A percentile compares a stretch with the other conserved stretches of the same genome.
These are phyloP conservation scores for Nomada ruficornis DNA, from an alignment of 2,888 invertebrate species.

Conservation along the genomic window DNA sequence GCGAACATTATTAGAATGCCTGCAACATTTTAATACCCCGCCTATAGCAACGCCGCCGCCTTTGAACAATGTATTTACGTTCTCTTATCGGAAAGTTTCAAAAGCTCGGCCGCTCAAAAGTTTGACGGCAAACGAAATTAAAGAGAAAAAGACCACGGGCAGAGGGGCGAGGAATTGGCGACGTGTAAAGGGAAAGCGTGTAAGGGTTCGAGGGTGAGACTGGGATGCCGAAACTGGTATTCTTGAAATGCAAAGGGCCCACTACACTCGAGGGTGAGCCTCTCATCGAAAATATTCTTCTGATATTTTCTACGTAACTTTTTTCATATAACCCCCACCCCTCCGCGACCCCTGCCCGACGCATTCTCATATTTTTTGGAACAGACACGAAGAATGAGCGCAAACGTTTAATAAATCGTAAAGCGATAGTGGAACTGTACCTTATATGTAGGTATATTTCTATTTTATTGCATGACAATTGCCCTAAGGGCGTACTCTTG, in stretches of 20 bases:
- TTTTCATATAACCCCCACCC: conserved; percentile 26
- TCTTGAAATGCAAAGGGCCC: conserved; percentile 70
- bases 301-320: conserved; percentile 55
- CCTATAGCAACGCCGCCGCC: conserved; percentile 15
- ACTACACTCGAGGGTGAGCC: conserved; percentile 55
- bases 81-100: conserved; percentile 57
- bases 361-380: neutral
- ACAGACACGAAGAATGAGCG: conserved; percentile 1
- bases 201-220: conserved; percentile 47
- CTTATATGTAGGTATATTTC: too few relatives aligned
- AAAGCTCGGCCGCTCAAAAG: conserved; percentile 69
- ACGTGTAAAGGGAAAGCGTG: conserved; percentile 55
- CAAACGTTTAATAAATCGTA: neutral
- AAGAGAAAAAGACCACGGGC: conserved; percentile 47
- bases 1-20: conserved; percentile 16
- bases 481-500: too few relatives aligned
- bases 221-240: conserved; percentile 67
- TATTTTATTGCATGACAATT: too few relatives aligned
- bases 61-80: conserved; percentile 54
- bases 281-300: conserved; percentile 52
- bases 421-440: neutral
- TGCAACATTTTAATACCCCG: conserved; percentile 23
- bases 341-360: neutral
- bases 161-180: conserved; percentile 45
- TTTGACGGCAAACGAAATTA: conserved; percentile 74